phyloP scores from a whole-genome alignment of 2,113 vertebrate species.

The Xenopus borealis region DNA sequence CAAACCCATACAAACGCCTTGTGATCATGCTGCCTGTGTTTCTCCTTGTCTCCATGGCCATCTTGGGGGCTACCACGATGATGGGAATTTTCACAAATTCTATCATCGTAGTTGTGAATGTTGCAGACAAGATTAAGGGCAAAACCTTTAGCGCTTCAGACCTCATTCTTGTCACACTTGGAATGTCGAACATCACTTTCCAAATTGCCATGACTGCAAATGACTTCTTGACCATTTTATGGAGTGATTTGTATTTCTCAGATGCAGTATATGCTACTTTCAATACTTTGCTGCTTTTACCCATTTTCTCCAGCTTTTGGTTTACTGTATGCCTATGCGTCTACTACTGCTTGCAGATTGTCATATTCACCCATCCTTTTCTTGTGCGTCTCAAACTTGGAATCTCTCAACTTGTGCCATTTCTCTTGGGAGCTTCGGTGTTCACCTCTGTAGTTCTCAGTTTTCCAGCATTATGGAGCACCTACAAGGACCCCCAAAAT shows the following conservation, averaged over 20 bases:
- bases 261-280: constrained; percentile 39
- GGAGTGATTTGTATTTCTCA: constrained; percentile 17
- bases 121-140: constrained; percentile 47
- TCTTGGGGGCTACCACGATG: constrained; percentile 34
- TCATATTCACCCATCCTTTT: constrained; percentile 37
- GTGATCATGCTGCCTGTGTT: background rate
- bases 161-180: constrained; percentile 52
- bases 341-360: constrained; percentile 51
- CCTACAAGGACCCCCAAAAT: background rate
- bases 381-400: constrained; percentile 35
- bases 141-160: constrained; percentile 50
- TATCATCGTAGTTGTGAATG: constrained; percentile 51
- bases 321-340: constrained; percentile 51
- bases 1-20: no score
- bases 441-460: constrained; percentile 27
- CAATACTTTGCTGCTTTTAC: constrained; percentile 45
- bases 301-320: constrained; percentile 47
- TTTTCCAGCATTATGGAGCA: constrained; percentile 30
- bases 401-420: constrained; percentile 37
- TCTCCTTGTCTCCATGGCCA: background rate
- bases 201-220: constrained; percentile 1
- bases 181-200: constrained; percentile 50
- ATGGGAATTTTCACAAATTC: constrained; percentile 53
- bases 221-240: background rate
- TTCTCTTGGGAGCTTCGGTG: constrained; percentile 27